Evolutionary conservation across 2,888 invertebrate species (phyloP).

Genomic region (Volucella bombylans): DNA sequence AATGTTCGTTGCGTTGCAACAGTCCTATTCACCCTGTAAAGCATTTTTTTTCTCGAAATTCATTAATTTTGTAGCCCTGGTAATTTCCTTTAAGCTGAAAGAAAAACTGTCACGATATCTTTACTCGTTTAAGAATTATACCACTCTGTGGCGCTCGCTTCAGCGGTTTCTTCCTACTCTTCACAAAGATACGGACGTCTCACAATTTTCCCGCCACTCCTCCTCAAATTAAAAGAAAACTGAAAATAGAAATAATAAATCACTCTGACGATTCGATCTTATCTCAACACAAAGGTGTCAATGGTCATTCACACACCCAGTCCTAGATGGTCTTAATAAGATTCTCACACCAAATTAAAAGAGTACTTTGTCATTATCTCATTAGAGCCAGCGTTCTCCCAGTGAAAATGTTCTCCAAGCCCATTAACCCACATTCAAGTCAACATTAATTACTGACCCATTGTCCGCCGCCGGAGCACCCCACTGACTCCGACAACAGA

Average conservation of each 20-base stretch:
- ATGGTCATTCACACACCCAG: conserved; percentile 7
- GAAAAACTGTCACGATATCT: no score
- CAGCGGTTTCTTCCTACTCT: no score
- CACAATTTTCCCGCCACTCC: no score
- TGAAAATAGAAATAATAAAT: neutral
- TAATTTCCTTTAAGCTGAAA: no score
- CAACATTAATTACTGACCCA: conserved; percentile 30
- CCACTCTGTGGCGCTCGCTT: no score
- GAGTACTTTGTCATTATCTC: conserved; percentile 20
- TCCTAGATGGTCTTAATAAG: neutral
- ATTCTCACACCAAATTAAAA: conserved; percentile 9
- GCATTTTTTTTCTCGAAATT: no score
- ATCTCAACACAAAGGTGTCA: conserved; percentile 16
- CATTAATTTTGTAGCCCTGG: no score
- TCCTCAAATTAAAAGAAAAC: neutral
- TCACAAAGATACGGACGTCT: no score
- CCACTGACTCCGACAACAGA: neutral
- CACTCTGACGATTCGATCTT: neutral
- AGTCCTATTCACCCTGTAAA: no score
- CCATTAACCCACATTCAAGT: conserved; percentile 38
- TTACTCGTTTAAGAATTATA: no score
- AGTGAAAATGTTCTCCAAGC: conserved; percentile 28
- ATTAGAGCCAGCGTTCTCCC: conserved; percentile 19
- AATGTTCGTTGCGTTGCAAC: no score
- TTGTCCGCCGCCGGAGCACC: conserved; percentile 11